Evolutionary conservation across 2,113 vertebrate genomes (phyloP).

Genomic region (Oriolus oriolus): DNA sequence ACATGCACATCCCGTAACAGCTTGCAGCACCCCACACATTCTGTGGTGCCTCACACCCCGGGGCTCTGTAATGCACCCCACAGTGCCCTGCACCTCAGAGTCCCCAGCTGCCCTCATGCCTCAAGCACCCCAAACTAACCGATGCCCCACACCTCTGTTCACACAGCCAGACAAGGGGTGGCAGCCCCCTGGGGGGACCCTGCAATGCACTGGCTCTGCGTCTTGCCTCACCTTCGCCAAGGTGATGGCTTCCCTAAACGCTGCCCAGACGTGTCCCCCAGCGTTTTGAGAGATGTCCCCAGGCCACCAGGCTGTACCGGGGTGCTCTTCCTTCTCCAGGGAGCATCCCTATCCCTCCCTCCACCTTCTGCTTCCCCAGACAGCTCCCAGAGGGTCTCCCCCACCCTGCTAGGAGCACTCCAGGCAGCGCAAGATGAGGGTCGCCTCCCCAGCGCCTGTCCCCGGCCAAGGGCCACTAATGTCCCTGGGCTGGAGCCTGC

Average conservation of each 20-base stretch:
- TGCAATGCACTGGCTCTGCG: background rate
- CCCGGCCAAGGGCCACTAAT: background rate
- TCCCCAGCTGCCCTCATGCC: background rate
- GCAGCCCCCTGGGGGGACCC: fast-evolving
- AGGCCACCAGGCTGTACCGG: background rate
- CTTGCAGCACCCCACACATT: background rate
- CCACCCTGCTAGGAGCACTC: too few species aligned
- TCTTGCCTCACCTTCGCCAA: background rate
- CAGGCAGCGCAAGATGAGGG: background rate
- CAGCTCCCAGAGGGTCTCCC: background rate
- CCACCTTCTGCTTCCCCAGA: background rate
- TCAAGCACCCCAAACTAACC: background rate
- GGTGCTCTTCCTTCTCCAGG: background rate
- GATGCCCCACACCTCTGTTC: background rate
- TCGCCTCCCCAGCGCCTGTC: background rate
- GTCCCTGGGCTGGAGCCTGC: background rate
- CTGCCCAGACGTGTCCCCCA: background rate
- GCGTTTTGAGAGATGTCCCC: background rate
- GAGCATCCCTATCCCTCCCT: background rate
- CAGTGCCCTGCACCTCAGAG: background rate
- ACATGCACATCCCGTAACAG: fast-evolving
- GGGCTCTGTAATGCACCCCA: background rate
- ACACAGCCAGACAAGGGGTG: background rate
- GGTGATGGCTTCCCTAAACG: background rate
- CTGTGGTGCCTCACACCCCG: fast-evolving